Evolutionary conservation across 1,140 invertebrate genomes (phyloP).

Genomic region (Nasonia longicornis): DNA sequence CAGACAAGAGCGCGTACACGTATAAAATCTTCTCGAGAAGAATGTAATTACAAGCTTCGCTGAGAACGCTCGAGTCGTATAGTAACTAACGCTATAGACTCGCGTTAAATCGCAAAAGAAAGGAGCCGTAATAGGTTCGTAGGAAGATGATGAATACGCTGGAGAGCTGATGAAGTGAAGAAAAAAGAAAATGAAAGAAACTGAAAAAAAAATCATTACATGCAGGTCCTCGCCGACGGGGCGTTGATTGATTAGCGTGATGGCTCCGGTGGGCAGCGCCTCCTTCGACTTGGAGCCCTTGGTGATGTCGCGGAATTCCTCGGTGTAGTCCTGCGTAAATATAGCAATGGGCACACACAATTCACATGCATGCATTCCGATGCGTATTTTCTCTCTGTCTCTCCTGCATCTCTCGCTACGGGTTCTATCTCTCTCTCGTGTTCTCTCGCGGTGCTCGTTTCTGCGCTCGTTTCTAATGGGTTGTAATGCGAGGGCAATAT

Average conservation of each 20-base stretch:
- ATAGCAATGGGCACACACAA: constrained; percentile 65
- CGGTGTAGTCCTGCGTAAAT: constrained; percentile 89
- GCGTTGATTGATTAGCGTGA: constrained; percentile 96
- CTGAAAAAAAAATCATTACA: constrained; percentile 75
- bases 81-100: neutral
- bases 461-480: constrained; percentile 16
- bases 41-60: neutral
- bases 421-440: neutral
- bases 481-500: constrained; percentile 12
- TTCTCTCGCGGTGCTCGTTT: constrained; percentile 1
- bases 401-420: neutral
- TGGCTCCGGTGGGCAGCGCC: constrained; percentile 88
- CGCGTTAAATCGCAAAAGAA: neutral
- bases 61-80: neutral
- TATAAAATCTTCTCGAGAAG: neutral
- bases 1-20: neutral
- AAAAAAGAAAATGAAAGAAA: constrained; percentile 50
- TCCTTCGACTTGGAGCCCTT: constrained; percentile 92
- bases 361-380: constrained; percentile 68
- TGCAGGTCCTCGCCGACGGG: constrained; percentile 94
- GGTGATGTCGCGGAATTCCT: constrained; percentile 95
- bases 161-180: neutral
- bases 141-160: neutral
- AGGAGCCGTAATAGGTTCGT: neutral
- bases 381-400: constrained; percentile 33